phyloP scores from a whole-genome alignment of 2,888 invertebrate species.

The Lamellibrachia satsuma region DNA sequence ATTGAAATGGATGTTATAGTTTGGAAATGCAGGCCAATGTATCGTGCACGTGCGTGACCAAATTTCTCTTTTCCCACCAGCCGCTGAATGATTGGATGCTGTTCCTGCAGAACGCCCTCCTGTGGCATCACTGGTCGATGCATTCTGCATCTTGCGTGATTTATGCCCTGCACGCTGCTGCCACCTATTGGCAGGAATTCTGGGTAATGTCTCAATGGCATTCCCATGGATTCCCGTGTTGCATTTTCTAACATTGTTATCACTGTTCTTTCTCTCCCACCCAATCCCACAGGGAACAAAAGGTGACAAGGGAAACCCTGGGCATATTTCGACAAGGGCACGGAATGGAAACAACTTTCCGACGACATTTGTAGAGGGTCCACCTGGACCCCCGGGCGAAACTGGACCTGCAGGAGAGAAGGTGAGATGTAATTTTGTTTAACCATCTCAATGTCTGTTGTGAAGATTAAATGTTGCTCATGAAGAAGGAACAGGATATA shows the following conservation, averaged over 20 bases:
- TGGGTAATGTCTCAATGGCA: neutral
- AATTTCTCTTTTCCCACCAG: slow-evolving; percentile 17
- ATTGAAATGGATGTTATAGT: neutral
- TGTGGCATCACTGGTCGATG: neutral
- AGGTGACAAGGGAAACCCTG: slow-evolving; percentile 38
- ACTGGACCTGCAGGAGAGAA: slow-evolving; percentile 41
- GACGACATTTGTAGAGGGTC: slow-evolving; percentile 32
- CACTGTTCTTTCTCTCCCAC: neutral
- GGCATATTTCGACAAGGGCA: slow-evolving; percentile 23
- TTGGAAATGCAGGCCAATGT: slow-evolving; percentile 11
- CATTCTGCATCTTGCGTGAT: slow-evolving; percentile 3
- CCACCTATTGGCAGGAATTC: neutral
- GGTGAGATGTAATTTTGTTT: slow-evolving; percentile 22
- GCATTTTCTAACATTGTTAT: neutral
- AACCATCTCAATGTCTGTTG: neutral
- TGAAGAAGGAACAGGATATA: neutral
- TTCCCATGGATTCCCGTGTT: neutral
- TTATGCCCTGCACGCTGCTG: slow-evolving; percentile 7
- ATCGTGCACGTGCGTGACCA: neutral
- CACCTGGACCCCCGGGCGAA: slow-evolving; percentile 39
- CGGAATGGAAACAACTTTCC: slow-evolving; percentile 25
- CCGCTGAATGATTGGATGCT: neutral
- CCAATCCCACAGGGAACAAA: slow-evolving; percentile 39
- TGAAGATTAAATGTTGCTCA: neutral
- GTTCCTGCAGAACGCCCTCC: neutral